phyloP scores from a whole-genome alignment of 1,140 invertebrate genomes.

The Diploscapter pachys region DNA sequence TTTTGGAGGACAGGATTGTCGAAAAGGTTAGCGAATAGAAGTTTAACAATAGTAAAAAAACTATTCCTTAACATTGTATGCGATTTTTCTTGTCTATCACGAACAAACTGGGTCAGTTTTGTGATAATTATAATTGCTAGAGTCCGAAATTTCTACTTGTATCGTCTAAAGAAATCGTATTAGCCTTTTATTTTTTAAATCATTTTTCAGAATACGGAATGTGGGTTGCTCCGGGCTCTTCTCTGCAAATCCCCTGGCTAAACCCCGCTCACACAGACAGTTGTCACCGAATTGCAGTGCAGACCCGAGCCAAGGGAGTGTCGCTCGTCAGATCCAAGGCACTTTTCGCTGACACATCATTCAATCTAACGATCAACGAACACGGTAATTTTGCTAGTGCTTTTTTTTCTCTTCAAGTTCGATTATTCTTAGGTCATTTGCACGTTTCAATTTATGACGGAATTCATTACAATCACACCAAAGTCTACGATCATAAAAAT shows the following conservation, averaged over 20 bases:
- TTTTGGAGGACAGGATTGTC: conserved; percentile 50
- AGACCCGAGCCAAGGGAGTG: conserved; percentile 43
- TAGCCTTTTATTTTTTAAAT: conserved; percentile 3
- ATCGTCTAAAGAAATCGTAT: background rate
- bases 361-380: conserved; percentile 47
- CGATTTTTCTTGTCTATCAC: background rate
- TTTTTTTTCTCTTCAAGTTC: background rate
- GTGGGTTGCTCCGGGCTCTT: conserved; percentile 54
- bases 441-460: conserved; percentile 54
- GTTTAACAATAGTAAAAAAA: background rate
- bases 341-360: conserved; percentile 54
- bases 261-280: conserved; percentile 53
- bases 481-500: conserved; percentile 36
- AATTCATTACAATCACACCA: conserved; percentile 51
- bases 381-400: conserved; percentile 27
- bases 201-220: conserved; percentile 53
- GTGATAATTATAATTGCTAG: background rate
- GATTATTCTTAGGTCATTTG: conserved; percentile 27
- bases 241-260: conserved; percentile 54
- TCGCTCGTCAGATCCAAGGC: conserved; percentile 45
- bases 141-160: background rate
- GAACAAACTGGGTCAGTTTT: background rate
- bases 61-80: background rate
- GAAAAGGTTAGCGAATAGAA: conserved; percentile 42
- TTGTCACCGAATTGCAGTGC: conserved; percentile 53